phyloP scores from a whole-genome alignment of 2,113 vertebrate genomes.

The Nesogale talazaci region DNA sequence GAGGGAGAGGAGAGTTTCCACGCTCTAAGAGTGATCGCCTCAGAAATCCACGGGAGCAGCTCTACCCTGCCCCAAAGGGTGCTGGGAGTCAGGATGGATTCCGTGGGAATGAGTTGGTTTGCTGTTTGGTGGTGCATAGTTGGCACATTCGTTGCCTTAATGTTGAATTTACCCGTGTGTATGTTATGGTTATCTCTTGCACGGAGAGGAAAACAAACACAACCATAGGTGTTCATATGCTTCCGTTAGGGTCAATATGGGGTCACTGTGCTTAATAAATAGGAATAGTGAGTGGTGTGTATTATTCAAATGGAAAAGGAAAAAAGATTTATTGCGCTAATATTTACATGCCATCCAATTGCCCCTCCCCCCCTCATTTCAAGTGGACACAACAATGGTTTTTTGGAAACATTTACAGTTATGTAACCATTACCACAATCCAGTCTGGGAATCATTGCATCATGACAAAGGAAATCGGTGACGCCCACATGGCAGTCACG shows the following conservation, averaged over 20 bases:
- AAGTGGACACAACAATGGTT: background rate
- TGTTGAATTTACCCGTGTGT: background rate
- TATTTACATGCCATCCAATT: slow-evolving; percentile 28
- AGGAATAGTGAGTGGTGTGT: background rate
- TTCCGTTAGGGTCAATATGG: background rate
- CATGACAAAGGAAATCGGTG: background rate
- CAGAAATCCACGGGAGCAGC: too few species aligned
- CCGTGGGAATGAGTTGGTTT: too few species aligned
- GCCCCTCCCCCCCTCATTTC: background rate
- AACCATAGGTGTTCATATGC: background rate
- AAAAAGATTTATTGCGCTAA: background rate
- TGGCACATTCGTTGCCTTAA: background rate
- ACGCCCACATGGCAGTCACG: background rate
- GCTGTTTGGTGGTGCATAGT: background rate
- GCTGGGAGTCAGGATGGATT: too few species aligned
- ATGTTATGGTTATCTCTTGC: background rate
- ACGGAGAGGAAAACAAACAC: background rate
- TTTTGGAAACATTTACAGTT: slow-evolving; percentile 27
- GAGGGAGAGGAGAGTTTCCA: too few species aligned
- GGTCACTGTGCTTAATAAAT: slow-evolving; percentile 7
- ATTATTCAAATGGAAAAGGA: background rate
- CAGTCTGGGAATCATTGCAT: slow-evolving; percentile 36
- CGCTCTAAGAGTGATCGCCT: too few species aligned
- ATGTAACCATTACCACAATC: background rate
- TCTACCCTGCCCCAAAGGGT: too few species aligned